Percentiles rank a stretch among this genome's conserved stretches.
Evolutionary conservation across 2,797 vertebrate genomes (phyloP).

Genomic region (Avahi laniger): DNA sequence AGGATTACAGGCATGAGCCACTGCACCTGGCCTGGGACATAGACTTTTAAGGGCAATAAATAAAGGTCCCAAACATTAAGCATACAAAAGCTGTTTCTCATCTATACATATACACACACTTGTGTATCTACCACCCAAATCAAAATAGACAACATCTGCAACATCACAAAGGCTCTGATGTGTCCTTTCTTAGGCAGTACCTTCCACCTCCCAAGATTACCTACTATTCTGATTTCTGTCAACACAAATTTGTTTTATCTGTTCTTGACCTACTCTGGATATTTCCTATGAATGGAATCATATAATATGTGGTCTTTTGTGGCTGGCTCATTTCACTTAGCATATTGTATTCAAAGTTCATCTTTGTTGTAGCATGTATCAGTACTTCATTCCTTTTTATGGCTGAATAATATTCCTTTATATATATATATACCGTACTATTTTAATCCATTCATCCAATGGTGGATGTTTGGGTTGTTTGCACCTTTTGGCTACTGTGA

Average conservation of each 20-base stretch:
- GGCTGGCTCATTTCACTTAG: not conserved
- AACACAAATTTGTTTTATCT: not conserved
- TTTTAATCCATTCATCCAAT: not conserved
- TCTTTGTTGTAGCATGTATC: not conserved
- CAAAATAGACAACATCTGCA: no score
- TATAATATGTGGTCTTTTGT: not conserved
- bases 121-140: not conserved
- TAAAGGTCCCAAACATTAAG: not conserved
- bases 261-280: not conserved
- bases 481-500: not conserved
- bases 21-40: not conserved
- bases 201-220: not conserved
- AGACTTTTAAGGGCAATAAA: not conserved
- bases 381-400: not conserved
- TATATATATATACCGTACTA: not conserved
- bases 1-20: no score
- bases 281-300: not conserved
- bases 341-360: not conserved
- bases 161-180: not conserved
- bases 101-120: fast-evolving
- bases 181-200: not conserved
- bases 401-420: not conserved
- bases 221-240: not conserved
- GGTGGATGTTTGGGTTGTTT: not conserved
- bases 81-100: not conserved